Conservation (phyloP, 1,140 invertebrate species). For the Drosophila lacteicornis region DNA sequence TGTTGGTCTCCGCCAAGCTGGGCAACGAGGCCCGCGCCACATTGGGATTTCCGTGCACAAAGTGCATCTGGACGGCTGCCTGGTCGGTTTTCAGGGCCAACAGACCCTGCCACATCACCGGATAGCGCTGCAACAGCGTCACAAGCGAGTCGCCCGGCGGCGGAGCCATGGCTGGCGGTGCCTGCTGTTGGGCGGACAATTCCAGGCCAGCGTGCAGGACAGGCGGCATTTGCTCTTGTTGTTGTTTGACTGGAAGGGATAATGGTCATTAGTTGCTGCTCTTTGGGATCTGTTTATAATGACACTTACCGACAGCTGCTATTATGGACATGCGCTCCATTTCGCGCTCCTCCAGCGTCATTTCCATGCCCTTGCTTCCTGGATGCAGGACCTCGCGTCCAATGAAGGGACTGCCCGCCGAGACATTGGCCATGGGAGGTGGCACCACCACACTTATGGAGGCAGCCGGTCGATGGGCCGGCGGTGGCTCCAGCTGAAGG, state of each 20-base stretch:
- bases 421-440: constrained; percentile 69
- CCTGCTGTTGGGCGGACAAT: constrained; percentile 59
- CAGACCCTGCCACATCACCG: constrained; percentile 98
- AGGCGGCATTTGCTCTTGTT: constrained; percentile 52
- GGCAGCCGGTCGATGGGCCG: constrained; percentile 87
- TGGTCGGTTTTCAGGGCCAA: constrained; percentile 98
- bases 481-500: constrained; percentile 87
- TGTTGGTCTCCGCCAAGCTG: constrained; percentile 91
- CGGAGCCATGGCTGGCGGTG: constrained; percentile 90
- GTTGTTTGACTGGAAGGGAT: constrained; percentile 55
- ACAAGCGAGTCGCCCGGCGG: constrained; percentile 92
- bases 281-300: no score
- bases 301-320: constrained; percentile 63
- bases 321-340: constrained; percentile 68
- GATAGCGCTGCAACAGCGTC: constrained; percentile 93
- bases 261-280: neutral
- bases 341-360: constrained; percentile 75
- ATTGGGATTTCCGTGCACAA: constrained; percentile 96
- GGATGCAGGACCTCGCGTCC: constrained; percentile 79
- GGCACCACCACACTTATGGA: constrained; percentile 85
- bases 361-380: constrained; percentile 70
- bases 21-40: constrained; percentile 94
- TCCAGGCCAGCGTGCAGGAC: constrained; percentile 63
- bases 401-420: constrained; percentile 86
- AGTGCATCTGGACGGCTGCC: constrained; percentile 99